phyloP scores from a whole-genome alignment of 2,797 vertebrate species.

The Urophycis tenuis region DNA sequence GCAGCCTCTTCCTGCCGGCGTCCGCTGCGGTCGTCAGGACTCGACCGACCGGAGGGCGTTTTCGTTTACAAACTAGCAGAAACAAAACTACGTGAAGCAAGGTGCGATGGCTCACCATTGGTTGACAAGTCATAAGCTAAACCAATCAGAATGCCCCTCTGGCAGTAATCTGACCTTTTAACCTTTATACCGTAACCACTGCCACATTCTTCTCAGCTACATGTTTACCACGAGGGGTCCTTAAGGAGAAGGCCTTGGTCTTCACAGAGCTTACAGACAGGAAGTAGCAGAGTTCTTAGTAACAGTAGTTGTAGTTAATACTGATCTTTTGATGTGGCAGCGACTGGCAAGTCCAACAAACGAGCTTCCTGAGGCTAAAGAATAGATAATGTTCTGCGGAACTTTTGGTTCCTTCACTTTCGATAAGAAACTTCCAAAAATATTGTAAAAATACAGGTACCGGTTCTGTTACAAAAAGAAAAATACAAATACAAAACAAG shows the following conservation, averaged over 20 bases:
- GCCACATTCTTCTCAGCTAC: constrained; percentile 17
- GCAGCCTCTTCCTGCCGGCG: constrained; percentile 23
- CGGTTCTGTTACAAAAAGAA: constrained; percentile 68
- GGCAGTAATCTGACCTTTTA: constrained; percentile 10
- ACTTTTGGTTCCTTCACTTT: constrained; percentile 60
- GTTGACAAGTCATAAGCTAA: background rate
- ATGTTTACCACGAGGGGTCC: constrained; percentile 29
- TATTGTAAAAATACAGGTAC: constrained; percentile 72
- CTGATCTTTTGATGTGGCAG: constrained; percentile 13
- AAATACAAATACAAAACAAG: constrained; percentile 42
- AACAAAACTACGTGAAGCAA: background rate
- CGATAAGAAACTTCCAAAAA: constrained; percentile 38
- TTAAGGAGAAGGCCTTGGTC: no score
- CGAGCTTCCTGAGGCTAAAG: constrained; percentile 41
- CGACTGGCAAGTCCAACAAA: constrained; percentile 23
- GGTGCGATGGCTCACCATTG: background rate
- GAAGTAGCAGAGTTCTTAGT: constrained; percentile 4
- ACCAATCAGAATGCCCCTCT: constrained; percentile 8
- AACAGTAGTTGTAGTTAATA: background rate
- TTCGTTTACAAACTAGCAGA: background rate
- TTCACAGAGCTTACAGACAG: background rate
- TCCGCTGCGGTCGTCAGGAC: background rate
- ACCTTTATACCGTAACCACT: constrained; percentile 20
- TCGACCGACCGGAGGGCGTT: background rate
- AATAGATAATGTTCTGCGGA: constrained; percentile 54